These are phyloP conservation scores for Asobara japonica DNA, from an alignment of 1,140 invertebrate genomes.

Conservation along the genomic window DNA sequence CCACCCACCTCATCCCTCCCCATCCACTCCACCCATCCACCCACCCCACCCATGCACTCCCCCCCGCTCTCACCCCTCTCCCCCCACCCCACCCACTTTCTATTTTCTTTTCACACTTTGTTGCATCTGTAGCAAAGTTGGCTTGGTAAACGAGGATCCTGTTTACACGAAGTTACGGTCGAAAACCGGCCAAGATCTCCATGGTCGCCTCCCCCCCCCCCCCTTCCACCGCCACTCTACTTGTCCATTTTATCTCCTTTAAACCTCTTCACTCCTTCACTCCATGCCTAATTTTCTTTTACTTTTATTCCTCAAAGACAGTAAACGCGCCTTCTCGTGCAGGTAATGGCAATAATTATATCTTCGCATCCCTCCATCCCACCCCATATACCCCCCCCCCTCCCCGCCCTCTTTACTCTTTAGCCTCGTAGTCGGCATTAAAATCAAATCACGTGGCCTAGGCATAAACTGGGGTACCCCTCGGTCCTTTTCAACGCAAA, in stretches of 20 bases:
- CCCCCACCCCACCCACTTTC: no score
- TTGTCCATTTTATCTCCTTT: slow-evolving; percentile 4
- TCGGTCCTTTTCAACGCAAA: background rate
- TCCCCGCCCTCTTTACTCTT: background rate
- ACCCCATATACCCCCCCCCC: background rate
- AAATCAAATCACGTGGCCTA: slow-evolving; percentile 54
- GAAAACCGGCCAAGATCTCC: slow-evolving; percentile 43
- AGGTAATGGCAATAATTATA: slow-evolving; percentile 60
- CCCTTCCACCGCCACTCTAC: no score
- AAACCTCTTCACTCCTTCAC: slow-evolving; percentile 9
- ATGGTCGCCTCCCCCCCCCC: background rate
- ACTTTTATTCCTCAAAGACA: slow-evolving; percentile 43
- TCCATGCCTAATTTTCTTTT: slow-evolving; percentile 25
- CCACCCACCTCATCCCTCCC: no score
- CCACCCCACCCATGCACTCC: no score
- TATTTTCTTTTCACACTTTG: slow-evolving; percentile 30
- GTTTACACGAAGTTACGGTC: slow-evolving; percentile 52
- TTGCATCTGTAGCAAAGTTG: slow-evolving; percentile 29
- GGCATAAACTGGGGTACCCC: background rate
- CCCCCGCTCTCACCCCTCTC: no score
- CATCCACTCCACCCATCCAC: no score
- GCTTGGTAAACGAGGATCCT: slow-evolving; percentile 52
- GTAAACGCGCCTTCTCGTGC: slow-evolving; percentile 58
- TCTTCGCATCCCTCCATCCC: background rate
- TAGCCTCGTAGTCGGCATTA: slow-evolving; percentile 50